Conservation (phyloP, 2,888 invertebrate species). For the Metalampra italica region DNA sequence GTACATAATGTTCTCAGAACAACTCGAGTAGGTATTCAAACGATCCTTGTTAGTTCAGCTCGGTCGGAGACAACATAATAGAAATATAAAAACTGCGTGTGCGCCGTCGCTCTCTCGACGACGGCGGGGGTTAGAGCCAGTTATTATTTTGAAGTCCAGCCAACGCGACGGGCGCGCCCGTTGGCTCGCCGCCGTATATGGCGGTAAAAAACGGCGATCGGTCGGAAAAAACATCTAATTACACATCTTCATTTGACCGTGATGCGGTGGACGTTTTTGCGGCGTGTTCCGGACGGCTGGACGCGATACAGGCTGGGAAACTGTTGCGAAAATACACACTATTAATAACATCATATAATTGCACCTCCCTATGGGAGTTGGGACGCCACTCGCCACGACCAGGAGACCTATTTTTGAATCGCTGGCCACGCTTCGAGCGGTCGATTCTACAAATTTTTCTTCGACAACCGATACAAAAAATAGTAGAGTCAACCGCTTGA, state of each 20-base stretch:
- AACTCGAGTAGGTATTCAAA: conserved; percentile 14
- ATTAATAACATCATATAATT: conserved; percentile 27
- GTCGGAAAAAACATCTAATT: conserved; percentile 65
- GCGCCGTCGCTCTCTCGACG: conserved; percentile 18
- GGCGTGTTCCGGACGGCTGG: conserved; percentile 48
- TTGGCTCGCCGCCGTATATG: conserved; percentile 55
- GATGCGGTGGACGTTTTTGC: conserved; percentile 58
- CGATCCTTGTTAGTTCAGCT: conserved; percentile 25
- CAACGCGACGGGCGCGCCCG: conserved; percentile 61
- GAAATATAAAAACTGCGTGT: conserved; percentile 32
- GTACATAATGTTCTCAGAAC: conserved; percentile 7
- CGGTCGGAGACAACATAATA: conserved; percentile 31
- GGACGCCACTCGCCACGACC: too few species aligned
- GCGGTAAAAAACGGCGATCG: conserved; percentile 52
- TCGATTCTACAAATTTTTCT: too few species aligned
- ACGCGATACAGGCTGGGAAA: conserved; percentile 49
- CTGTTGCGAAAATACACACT: conserved; percentile 39
- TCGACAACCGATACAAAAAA: too few species aligned
- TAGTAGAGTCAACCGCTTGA: too few species aligned
- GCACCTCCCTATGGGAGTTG: conserved; percentile 24
- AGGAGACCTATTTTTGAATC: too few species aligned
- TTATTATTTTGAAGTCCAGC: conserved; percentile 51
- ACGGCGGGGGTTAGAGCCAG: conserved; percentile 13
- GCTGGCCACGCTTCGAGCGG: too few species aligned
- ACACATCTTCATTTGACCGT: conserved; percentile 76